Evolutionary conservation across 1,140 invertebrate genomes (phyloP).

Genomic region (Adoxophyes honmai): DNA sequence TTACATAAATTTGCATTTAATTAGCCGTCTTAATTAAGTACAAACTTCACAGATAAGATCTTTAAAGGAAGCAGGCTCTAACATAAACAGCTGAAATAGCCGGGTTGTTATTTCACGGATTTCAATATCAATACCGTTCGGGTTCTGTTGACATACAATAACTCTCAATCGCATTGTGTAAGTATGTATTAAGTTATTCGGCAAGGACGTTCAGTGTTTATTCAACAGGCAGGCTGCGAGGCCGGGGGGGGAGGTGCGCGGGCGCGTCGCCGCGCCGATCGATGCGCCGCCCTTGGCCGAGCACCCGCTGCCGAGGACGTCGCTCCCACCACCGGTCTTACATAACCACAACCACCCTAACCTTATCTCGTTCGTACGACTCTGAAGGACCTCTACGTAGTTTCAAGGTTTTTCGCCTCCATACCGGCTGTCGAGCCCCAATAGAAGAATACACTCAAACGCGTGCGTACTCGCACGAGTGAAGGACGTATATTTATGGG

Average conservation of each 20-base stretch:
- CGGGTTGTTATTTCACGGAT: background rate
- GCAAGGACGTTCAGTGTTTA: constrained; percentile 25
- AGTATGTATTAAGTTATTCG: constrained; percentile 2
- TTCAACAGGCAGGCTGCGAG: constrained; percentile 37
- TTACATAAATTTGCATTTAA: too few relatives aligned
- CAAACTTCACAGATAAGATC: background rate
- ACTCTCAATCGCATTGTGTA: constrained; percentile 7
- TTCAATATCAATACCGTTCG: background rate
- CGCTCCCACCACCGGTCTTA: constrained; percentile 52
- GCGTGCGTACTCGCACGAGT: too few relatives aligned
- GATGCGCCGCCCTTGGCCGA: constrained; percentile 68
- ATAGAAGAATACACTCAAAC: background rate
- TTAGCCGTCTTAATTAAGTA: background rate
- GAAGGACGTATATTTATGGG: too few relatives aligned
- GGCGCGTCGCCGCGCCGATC: constrained; percentile 39
- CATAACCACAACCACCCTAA: constrained; percentile 33
- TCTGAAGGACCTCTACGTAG: constrained; percentile 1
- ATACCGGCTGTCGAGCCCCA: background rate
- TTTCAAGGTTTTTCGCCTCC: constrained; percentile 8
- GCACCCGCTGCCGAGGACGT: constrained; percentile 46
- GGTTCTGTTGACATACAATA: constrained; percentile 13
- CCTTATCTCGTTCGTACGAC: constrained; percentile 5
- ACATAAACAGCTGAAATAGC: constrained; percentile 1
- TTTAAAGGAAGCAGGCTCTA: background rate
- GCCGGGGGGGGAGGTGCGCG: constrained; percentile 27